Evolutionary conservation across 2,888 invertebrate genomes (phyloP).

Genomic region (Catocala sponsa): DNA sequence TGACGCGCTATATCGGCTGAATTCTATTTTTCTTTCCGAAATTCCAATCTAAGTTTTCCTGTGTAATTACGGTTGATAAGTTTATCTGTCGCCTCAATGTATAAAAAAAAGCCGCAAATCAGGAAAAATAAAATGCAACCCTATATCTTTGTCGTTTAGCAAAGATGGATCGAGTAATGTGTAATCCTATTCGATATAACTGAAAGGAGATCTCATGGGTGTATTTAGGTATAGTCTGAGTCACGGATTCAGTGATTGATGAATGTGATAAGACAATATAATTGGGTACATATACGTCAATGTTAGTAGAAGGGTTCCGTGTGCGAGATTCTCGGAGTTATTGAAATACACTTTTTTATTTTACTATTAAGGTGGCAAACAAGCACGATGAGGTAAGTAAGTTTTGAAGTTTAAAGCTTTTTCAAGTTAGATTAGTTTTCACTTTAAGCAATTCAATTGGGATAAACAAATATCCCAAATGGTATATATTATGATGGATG

Average conservation of each 20-base stretch:
- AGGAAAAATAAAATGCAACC: conserved; percentile 9
- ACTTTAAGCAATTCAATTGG: no score
- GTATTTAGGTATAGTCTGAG: conserved; percentile 46
- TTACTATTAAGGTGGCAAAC: no score
- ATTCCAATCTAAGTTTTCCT: no score
- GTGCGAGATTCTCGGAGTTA: neutral
- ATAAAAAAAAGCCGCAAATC: neutral
- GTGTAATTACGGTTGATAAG: no score
- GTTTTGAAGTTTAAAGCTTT: no score
- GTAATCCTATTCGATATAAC: conserved; percentile 40
- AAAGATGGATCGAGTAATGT: conserved; percentile 44
- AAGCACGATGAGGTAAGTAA: neutral
- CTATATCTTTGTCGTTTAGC: conserved; percentile 25
- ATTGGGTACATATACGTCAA: conserved; percentile 13
- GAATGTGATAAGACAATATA: conserved; percentile 35
- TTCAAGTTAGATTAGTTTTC: no score
- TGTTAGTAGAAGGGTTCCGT: neutral
- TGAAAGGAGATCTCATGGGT: conserved; percentile 48
- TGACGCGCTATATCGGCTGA: no score
- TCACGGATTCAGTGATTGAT: conserved; percentile 46
- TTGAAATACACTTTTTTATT: no score
- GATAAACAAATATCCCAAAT: no score
- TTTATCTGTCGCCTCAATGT: no score
- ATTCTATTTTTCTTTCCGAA: no score
- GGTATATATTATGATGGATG: no score